Percentiles rank a stretch among this genome's conserved stretches.
Evolutionary conservation across 2,113 vertebrate genomes (phyloP).

Genomic region (Ranitomeya variabilis): DNA sequence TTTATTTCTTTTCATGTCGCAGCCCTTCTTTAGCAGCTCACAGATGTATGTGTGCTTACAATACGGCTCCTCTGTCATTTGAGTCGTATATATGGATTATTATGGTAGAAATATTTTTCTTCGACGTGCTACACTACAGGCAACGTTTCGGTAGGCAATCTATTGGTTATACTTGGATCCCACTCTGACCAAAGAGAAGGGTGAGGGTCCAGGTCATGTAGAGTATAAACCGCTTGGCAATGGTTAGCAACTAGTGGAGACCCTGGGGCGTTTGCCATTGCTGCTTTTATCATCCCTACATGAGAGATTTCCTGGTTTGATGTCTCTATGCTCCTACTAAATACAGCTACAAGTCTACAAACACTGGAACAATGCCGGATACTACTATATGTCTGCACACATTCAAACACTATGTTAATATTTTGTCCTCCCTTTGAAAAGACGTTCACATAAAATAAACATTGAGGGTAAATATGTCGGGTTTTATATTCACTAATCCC

Average conservation of each 20-base stretch:
- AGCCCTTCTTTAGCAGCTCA: too few species aligned
- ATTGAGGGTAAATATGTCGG: not conserved
- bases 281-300: not conserved
- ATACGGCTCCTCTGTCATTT: too few species aligned
- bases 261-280: not conserved
- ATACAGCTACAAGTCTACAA: not conserved
- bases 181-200: too few species aligned
- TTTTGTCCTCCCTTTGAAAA: not conserved
- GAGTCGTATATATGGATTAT: too few species aligned
- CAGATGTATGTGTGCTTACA: too few species aligned
- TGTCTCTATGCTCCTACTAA: not conserved
- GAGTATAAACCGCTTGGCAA: not conserved
- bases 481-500: conserved; percentile 1
- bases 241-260: not conserved
- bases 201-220: not conserved
- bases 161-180: too few species aligned
- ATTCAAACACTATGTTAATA: not conserved
- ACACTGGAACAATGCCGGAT: not conserved
- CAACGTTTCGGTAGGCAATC: too few species aligned
- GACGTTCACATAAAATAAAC: not conserved
- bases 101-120: too few species aligned
- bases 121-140: too few species aligned
- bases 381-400: not conserved
- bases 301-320: not conserved
- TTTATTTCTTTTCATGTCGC: too few species aligned